Base-by-base conservation (phyloP, 2,888 invertebrate genomes). In the Hoplodrina ambigua region DNA sequence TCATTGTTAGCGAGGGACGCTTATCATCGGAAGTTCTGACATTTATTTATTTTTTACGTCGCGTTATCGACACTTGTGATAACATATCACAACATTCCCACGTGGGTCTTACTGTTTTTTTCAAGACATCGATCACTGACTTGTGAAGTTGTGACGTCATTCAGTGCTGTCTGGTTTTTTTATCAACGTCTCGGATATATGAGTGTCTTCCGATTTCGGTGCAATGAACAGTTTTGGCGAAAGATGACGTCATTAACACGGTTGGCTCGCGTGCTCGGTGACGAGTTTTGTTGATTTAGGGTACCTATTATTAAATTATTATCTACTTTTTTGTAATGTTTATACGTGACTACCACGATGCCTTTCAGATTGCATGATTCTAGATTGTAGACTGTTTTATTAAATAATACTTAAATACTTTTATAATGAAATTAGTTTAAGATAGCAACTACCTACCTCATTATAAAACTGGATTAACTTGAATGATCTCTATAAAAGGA, bases 21-120 rank as follows among this genome's bases (percentile, higher is more conserved):
- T 65, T 81, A 77, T 77, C 59, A 20, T 46, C 5, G 46, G 17
- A 19, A 19, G 15, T 46, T 46, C n/a, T 55, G 52, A 33, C 46
- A 55, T 17, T 60, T 54, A 81, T 69, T 63, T 17, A 69, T n/a
- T 62, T 77, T 80, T 78, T 69, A 59, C 37, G 52, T 19, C 2
- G 30, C 4, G 20, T 33, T 77, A 78, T 81, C 53, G 25, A 60
- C n/a, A 63, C 25, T 54, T 33, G 33, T 49, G 78, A 81, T 78
- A 78, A 57, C 50, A 19, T 52, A 66, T 61, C 78, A 78, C 81
- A 81, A 81, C 53, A 81, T 49, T 60, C 53, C 20, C 81, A 78
- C 71, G 81, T 81, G 81, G 44, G 11, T 46, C 19, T 25, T 19
- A 30, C 20, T 19, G 13, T 67, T 17, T 66, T 68, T 44, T 68